Evolutionary conservation across 2,888 invertebrate species (phyloP).

Genomic region (Drosophila prostipennis): DNA sequence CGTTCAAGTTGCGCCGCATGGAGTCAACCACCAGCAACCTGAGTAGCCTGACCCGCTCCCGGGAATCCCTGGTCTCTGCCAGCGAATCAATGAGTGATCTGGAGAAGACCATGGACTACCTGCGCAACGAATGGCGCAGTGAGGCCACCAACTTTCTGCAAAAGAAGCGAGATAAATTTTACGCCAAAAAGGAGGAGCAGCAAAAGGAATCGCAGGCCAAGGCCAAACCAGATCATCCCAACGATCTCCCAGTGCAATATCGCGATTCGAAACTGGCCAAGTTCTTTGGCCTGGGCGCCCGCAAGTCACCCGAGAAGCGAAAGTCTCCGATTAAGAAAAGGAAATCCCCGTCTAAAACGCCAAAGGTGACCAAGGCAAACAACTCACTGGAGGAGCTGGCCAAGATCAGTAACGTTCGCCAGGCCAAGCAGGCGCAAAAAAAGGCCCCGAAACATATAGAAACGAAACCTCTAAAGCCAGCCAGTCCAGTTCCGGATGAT

Average conservation of each 20-base stretch:
- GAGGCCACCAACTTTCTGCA: slow-evolving; percentile 83
- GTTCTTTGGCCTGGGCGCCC: slow-evolving; percentile 77
- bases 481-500: slow-evolving; percentile 66
- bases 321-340: slow-evolving; percentile 72
- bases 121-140: slow-evolving; percentile 82
- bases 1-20: slow-evolving; percentile 77
- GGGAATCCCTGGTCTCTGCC: slow-evolving; percentile 76
- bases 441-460: slow-evolving; percentile 7
- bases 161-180: slow-evolving; percentile 81
- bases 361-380: slow-evolving; percentile 52
- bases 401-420: slow-evolving; percentile 57
- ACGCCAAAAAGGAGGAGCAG: slow-evolving; percentile 68
- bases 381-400: slow-evolving; percentile 78
- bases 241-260: slow-evolving; percentile 75
- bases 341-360: slow-evolving; percentile 56
- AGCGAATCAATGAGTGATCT: slow-evolving; percentile 81
- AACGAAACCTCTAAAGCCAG: slow-evolving; percentile 47
- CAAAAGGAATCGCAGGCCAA: slow-evolving; percentile 10
- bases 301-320: slow-evolving; percentile 71
- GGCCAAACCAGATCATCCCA: slow-evolving; percentile 14
- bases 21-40: slow-evolving; percentile 81
- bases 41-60: slow-evolving; percentile 78
- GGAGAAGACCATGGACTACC: slow-evolving; percentile 83
- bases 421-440: slow-evolving; percentile 52
- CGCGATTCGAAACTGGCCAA: slow-evolving; percentile 81